Percentiles rank a stretch among this genome's conserved stretches.
Conservation (phyloP, 1,140 invertebrate genomes). For the Hylaeus anthracinus region DNA sequence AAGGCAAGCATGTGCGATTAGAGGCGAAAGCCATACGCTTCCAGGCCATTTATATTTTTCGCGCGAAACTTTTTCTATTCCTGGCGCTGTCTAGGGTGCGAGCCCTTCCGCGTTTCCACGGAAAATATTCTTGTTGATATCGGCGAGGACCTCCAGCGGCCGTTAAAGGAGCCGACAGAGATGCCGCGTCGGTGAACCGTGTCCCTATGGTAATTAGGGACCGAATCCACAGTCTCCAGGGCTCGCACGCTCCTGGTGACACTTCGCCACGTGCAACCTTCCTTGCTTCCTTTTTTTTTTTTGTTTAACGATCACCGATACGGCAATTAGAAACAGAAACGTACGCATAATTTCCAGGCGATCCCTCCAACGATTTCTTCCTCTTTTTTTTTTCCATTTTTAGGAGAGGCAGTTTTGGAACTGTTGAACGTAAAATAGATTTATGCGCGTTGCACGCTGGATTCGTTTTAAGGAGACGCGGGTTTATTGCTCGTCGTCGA, state of each 20-base stretch:
- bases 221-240: slow-evolving; percentile 28
- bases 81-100: slow-evolving; percentile 42
- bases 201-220: slow-evolving; percentile 75
- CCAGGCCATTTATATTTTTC: slow-evolving; percentile 25
- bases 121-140: slow-evolving; percentile 62
- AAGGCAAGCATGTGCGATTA: slow-evolving; percentile 14
- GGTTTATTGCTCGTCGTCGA: slow-evolving; percentile 24
- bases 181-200: slow-evolving; percentile 74
- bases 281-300: not conserved
- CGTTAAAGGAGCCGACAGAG: slow-evolving; percentile 72
- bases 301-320: slow-evolving; percentile 17
- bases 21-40: not conserved
- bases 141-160: slow-evolving; percentile 65
- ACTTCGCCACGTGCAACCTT: slow-evolving; percentile 63
- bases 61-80: slow-evolving; percentile 63
- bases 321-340: slow-evolving; percentile 33
- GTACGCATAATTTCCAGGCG: not conserved
- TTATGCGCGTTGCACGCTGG: slow-evolving; percentile 17
- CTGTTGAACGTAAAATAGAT: slow-evolving; percentile 47
- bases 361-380: not conserved
- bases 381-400: slow-evolving; percentile 2
- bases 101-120: slow-evolving; percentile 72
- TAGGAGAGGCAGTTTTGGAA: not conserved
- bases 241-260: slow-evolving; percentile 54
- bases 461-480: slow-evolving; percentile 31